These are phyloP conservation scores for Lampropteryx suffumata DNA, from an alignment of 2,888 invertebrate genomes.

Conservation along the genomic window DNA sequence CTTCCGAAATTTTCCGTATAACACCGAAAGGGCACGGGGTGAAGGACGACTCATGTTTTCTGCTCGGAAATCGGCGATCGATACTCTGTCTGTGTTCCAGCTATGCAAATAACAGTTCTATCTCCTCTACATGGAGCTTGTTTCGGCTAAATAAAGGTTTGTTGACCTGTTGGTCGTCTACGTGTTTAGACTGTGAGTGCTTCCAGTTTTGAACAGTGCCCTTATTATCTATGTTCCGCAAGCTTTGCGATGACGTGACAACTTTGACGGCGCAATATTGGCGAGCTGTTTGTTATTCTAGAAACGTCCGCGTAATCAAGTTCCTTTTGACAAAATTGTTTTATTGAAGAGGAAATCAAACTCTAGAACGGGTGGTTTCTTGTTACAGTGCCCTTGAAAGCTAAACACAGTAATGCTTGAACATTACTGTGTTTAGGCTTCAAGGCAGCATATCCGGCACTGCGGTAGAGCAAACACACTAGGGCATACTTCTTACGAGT, in stretches of 20 bases:
- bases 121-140: slow-evolving; percentile 17
- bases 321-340: slow-evolving; percentile 5
- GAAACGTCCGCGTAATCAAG: slow-evolving; percentile 11
- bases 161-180: slow-evolving; percentile 55
- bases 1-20: slow-evolving; percentile 50
- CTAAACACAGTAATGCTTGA: too few species aligned
- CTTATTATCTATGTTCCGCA: slow-evolving; percentile 44
- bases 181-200: slow-evolving; percentile 47
- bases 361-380: background rate
- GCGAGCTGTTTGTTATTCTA: slow-evolving; percentile 10
- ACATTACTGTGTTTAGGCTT: too few species aligned
- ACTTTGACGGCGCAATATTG: slow-evolving; percentile 19
- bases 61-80: slow-evolving; percentile 62
- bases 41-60: slow-evolving; percentile 64
- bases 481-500: too few species aligned
- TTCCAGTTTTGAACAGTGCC: slow-evolving; percentile 41
- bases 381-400: too few species aligned
- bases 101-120: slow-evolving; percentile 39
- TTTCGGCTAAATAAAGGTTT: slow-evolving; percentile 18
- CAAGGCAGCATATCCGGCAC: too few species aligned
- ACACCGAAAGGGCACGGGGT: slow-evolving; percentile 71
- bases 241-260: slow-evolving; percentile 41
- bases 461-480: too few species aligned
- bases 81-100: slow-evolving; percentile 48
- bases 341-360: slow-evolving; percentile 2